Conservation (phyloP, 1,140 invertebrate genomes). For the Lysiphlebus fabarum region DNA sequence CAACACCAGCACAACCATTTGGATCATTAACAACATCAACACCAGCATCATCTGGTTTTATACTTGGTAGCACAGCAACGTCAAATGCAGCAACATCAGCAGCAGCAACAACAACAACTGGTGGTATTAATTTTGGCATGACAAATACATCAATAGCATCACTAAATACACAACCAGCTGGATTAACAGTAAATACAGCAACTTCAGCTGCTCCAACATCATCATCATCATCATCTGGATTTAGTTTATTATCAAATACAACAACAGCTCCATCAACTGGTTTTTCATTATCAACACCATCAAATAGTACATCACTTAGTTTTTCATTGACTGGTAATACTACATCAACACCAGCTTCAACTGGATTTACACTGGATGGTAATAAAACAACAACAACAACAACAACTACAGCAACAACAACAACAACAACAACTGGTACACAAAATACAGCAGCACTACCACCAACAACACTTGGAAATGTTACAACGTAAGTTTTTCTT, state of each 20-base stretch:
- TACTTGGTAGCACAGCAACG: constrained; percentile 30
- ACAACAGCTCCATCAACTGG: constrained; percentile 30
- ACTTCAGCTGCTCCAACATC: no score
- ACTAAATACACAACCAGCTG: no score
- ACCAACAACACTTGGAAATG: constrained; percentile 45
- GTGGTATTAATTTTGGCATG: constrained; percentile 22
- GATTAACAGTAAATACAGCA: no score
- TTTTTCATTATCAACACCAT: constrained; percentile 18
- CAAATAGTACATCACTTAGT: constrained; percentile 20
- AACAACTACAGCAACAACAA: constrained; percentile 33
- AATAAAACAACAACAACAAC: constrained; percentile 34
- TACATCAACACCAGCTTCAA: constrained; percentile 21
- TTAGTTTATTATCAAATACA: constrained; percentile 43
- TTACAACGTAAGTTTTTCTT: constrained; percentile 49
- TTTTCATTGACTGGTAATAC: constrained; percentile 15
- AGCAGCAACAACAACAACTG: constrained; percentile 21
- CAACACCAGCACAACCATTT: constrained; percentile 11
- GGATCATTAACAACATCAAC: constrained; percentile 2
- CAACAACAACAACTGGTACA: constrained; percentile 30
- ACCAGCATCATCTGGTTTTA: background rate
- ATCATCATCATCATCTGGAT: constrained; percentile 44
- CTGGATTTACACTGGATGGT: constrained; percentile 29
- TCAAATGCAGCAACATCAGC: constrained; percentile 39
- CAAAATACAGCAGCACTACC: constrained; percentile 35
- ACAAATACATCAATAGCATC: constrained; percentile 30